Evolutionary conservation across 64 coral and sea anemone species (phyloP).

Genomic region (Stichodactyla mertensii): DNA sequence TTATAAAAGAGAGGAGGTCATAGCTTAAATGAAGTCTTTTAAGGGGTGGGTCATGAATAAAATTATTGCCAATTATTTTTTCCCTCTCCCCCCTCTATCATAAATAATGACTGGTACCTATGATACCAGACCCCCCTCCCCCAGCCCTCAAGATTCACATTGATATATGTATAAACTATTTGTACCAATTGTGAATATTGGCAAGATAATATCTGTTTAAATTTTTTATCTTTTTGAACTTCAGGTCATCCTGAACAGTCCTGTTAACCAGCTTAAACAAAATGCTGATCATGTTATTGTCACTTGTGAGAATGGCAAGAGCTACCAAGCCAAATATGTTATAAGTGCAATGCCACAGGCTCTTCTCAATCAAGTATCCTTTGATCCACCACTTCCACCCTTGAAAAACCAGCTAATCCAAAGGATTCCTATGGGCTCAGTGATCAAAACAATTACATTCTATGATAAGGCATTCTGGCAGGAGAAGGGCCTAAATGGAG

Average conservation of each 20-base stretch:
- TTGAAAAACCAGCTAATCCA: conserved; percentile 92
- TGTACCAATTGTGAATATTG: no score
- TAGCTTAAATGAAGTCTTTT: no score
- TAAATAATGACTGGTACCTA: no score
- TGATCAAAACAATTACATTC: conserved; percentile 93
- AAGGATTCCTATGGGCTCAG: conserved; percentile 92
- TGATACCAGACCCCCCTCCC: no score
- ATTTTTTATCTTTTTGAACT: conserved; percentile 16
- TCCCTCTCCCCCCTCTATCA: no score
- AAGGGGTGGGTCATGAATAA: no score
- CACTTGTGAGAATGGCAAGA: conserved; percentile 80
- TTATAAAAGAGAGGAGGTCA: no score
- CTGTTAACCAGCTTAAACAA: conserved; percentile 57
- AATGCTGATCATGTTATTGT: conserved; percentile 65
- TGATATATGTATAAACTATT: not conserved
- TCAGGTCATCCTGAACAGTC: conserved; percentile 83
- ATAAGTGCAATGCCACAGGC: conserved; percentile 99
- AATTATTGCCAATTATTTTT: no score
- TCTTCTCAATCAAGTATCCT: conserved; percentile 75
- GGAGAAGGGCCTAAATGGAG: conserved; percentile 67
- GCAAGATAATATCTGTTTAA: not conserved
- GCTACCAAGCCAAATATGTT: conserved; percentile 66
- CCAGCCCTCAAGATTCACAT: not conserved
- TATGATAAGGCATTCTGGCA: conserved; percentile 85
- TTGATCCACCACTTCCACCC: conserved; percentile 88